phyloP scores from a whole-genome alignment of 2,888 invertebrate genomes.

The Nomada goodeniana region DNA sequence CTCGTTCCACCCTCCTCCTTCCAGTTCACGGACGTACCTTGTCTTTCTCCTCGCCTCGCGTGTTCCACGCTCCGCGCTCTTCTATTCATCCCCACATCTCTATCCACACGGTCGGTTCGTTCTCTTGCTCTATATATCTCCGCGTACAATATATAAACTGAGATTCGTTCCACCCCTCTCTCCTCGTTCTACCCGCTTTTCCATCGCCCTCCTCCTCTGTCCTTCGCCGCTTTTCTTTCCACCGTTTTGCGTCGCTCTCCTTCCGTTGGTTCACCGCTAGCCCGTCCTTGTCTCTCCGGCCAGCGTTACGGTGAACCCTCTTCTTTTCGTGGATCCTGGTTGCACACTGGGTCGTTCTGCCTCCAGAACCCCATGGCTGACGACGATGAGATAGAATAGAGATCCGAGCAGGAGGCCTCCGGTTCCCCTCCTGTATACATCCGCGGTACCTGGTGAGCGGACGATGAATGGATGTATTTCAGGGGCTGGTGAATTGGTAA shows the following conservation, averaged over 20 bases:
- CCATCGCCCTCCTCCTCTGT: conserved; percentile 8
- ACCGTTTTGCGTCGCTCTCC: not conserved
- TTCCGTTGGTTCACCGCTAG: not conserved
- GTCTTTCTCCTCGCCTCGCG: conserved; percentile 48
- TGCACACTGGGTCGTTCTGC: conserved; percentile 52
- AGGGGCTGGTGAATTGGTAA: conserved; percentile 76
- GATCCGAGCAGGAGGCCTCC: conserved; percentile 50
- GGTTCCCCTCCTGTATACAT: conserved; percentile 62
- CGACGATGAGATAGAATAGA: conserved; percentile 51
- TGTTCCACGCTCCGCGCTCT: conserved; percentile 44
- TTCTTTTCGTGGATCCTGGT: conserved; percentile 20
- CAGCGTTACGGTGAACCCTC: conserved; percentile 11
- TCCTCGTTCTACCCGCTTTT: conserved; percentile 18
- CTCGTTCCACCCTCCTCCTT: conserved; percentile 45
- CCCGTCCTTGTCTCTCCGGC: conserved; percentile 2
- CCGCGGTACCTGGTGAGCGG: conserved; percentile 52
- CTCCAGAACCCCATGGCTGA: conserved; percentile 50
- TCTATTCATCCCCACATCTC: conserved; percentile 44
- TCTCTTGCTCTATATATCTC: conserved; percentile 4
- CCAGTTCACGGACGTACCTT: conserved; percentile 38
- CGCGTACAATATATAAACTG: not conserved
- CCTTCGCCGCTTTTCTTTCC: not conserved
- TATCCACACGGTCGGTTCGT: conserved; percentile 30
- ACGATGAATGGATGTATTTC: conserved; percentile 76
- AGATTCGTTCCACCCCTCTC: conserved; percentile 16